These are phyloP conservation scores for Anguilla pacifica DNA, from an alignment of 2,797 vertebrate genomes.

Conservation along the genomic window DNA sequence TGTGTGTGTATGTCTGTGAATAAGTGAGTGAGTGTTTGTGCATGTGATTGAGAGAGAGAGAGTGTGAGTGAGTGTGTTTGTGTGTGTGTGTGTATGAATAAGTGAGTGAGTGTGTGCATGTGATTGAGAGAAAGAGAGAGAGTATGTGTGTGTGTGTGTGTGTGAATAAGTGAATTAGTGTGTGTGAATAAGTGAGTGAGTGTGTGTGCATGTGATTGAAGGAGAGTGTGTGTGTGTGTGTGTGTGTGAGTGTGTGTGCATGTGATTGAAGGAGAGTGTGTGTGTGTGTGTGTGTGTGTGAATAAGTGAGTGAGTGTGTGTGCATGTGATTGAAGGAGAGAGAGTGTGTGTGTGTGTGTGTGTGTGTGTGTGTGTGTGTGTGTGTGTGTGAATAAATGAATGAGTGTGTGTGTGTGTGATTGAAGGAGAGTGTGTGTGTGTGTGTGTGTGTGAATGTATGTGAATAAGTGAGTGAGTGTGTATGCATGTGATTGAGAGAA, in stretches of 20 bases:
- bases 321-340: too few relatives aligned
- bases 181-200: background rate
- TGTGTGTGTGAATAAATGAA: background rate
- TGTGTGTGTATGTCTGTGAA: background rate
- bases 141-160: conserved; percentile 31
- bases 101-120: background rate
- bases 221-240: too few relatives aligned
- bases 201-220: background rate
- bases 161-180: background rate
- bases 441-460: background rate
- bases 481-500: background rate
- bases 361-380: background rate
- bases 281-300: too few relatives aligned
- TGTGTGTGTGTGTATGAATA: background rate
- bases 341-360: conserved; percentile 38
- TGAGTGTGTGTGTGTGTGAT: background rate
- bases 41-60: background rate
- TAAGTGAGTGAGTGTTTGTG: conserved; percentile 20
- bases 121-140: background rate
- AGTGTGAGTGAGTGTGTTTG: conserved; percentile 38
- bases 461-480: too few relatives aligned
- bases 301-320: too few relatives aligned
- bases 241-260: too few relatives aligned
- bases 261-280: too few relatives aligned
- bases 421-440: too few relatives aligned